Evolutionary conservation across 2,113 vertebrate genomes (phyloP), one percentile per base, ranked within the genome.

Genomic region (Sturnus vulgaris): DNA sequence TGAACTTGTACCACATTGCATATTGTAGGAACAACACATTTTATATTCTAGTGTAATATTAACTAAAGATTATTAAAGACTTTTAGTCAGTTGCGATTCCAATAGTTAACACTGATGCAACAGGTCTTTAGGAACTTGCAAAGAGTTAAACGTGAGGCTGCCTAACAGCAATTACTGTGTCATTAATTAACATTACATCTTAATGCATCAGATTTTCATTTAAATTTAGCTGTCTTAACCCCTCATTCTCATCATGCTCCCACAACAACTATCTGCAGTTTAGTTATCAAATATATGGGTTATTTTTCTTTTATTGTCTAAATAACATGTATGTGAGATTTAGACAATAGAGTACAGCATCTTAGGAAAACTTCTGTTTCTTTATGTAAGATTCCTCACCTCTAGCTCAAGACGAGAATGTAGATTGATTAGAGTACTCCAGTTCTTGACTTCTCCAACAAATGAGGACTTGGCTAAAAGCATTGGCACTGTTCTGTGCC

Each of bases 401-500:
- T 99, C 99, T 85, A 99, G 84, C 77, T 98, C 98, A 65, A 99
- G 98, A 19, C 91, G 97, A 75, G 99, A 98, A 63, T 97, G 98
- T 3, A 99, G 96, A 95, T 99, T 99, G 92, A 99, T 99, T 39
- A 99, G 98, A 4, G 99, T 99, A 93, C 98, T 99, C 99, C 99
- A 99, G 97, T 99, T 98, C 96, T 97, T 98, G 27, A 99, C 98
- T 91, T 99, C 97, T 75, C 99, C 99, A 27, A 97, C 92, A 96
- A 99, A 99, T 42, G 98, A 98, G 18, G 99, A 99, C 88, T 99
- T 99, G 82, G 99, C 99, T 96, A 99, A 98, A 83, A 99, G 98
- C 99, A 99, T 99, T n/a, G 99, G 99, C 64, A 99, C 97, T 12
- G 99, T 99, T 95, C 98, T 98, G 78, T 99, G 99, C 44, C 99